phyloP scores from a whole-genome alignment of 2,888 invertebrate genomes.

The Baronia brevicornis region DNA sequence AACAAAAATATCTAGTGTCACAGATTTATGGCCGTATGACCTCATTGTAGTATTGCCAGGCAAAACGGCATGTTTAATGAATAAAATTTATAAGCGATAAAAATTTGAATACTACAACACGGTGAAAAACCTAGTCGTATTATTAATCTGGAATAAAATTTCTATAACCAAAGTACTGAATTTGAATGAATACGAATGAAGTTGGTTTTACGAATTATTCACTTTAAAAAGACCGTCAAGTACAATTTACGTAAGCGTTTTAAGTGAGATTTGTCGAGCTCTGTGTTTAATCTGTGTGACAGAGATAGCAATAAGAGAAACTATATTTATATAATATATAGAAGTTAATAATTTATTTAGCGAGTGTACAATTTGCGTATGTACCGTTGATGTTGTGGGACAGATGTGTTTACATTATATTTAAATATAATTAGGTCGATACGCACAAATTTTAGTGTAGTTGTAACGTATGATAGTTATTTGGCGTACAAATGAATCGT shows the following conservation, averaged over 20 bases:
- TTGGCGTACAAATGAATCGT: conserved; percentile 23
- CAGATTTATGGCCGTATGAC: no score
- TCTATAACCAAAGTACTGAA: conserved; percentile 10
- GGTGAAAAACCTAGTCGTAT: no score
- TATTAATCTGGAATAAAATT: no score
- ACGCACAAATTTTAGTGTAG: conserved; percentile 73
- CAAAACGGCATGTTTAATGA: no score
- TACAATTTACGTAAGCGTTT: conserved; percentile 43
- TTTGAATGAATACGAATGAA: conserved; percentile 5
- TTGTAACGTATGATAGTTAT: conserved; percentile 35
- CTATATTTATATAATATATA: conserved; percentile 35
- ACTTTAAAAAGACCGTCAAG: conserved; percentile 33
- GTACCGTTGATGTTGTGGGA: conserved; percentile 19
- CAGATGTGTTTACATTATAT: conserved; percentile 31
- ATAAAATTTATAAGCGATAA: no score
- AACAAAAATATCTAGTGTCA: no score
- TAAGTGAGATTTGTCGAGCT: conserved; percentile 64
- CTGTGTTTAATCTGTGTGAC: conserved; percentile 63
- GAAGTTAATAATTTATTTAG: conserved; percentile 31
- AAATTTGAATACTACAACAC: no score
- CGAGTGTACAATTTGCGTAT: conserved; percentile 35
- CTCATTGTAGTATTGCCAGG: no score
- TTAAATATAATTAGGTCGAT: conserved; percentile 54
- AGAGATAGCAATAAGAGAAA: conserved; percentile 67
- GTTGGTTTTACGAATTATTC: conserved; percentile 6